Evolutionary conservation across 2,888 invertebrate genomes (phyloP), one percentile per base, ranked within the genome.

Genomic region (Catocala sponsa): DNA sequence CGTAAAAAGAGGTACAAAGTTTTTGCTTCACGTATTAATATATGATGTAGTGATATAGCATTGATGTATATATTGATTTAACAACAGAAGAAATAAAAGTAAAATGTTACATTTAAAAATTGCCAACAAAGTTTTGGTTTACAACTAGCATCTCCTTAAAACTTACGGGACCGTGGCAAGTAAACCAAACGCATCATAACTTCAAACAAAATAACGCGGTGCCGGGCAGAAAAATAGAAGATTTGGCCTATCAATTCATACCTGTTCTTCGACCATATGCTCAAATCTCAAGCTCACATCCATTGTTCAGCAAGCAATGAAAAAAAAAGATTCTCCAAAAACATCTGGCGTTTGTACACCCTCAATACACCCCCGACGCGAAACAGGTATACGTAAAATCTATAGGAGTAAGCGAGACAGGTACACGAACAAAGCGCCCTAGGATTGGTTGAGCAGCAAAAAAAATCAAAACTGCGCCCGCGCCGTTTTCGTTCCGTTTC

Each of bases 271-370:
- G 56, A 55, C 81, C 81, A 81, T 78, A 78, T 81, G 78, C 78
- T 78, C 69, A 73, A 77, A 79, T 77, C 72, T 76, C 59, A 78
- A 74, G 81, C 79, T 70, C 50, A 68, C 63, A 48, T 63, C 81
- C 69, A 79, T 80, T 79, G 77, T 80, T 76, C 55, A 55, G 44
- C 57, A 60, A 59, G 48, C 51, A 63, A 60, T 56, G 50, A 59
- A 70, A 72, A 74, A 75, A 80, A 78, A 71, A 64, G 65, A 71
- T 69, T 71, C 74, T 72, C 53, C 65, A 51, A 47, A 64, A 79
- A 76, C 81, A 81, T 81, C 81, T 81, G 82, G 78, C 81, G 79
- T 59, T 25, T 74, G 61, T 74, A 80, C 82, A 79, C 79, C 78
- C 79, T 76, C 76, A 46, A 60, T 74, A 74, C 80, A 73, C 74